Evolutionary conservation across 2,888 invertebrate species (phyloP), one percentile per base, ranked within the genome.

Genomic region (Cremastobaeus sp.): DNA sequence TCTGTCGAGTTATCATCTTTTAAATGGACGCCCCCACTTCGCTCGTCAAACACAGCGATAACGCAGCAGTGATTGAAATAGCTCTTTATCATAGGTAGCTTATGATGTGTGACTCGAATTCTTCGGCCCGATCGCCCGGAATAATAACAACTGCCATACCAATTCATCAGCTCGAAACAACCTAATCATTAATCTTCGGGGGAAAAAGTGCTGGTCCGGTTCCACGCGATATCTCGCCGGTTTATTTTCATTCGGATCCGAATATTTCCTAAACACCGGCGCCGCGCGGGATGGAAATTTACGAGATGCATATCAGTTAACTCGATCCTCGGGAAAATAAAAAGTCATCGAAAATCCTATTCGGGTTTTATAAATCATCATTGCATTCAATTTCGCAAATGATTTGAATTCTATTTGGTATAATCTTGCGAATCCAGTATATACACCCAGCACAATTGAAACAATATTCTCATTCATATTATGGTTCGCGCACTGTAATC

Each of bases 401-500:
- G 59, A 45, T 35, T 52, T 17, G 35, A 60, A 71, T 64, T 57
- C 71, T 57, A 57, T 71, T 71, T 57, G 43, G 41, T 50, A 64
- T 71, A 71, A 71, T 71, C 57, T 57, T 55, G 50, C 45, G 41
- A 52, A 64, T 62, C 50, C 57, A 52, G 57, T 52, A 37, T 52
- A 35, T 57, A n/a, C n/a, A 71, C 64, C 57, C 50, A 55, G 52
- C 57, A 71, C 71, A 71, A 71, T 71, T 71, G 64, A 71, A 71
- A 64, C 64, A 57, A 71, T 71, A 71, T 70, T 70, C 70, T 57
- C 70, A 50, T 70, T 70, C 64, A 50, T 70, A 72, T 72, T 54
- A 76, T 60, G 71, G 74, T 71, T 73, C 62, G 73, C 50, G 72
- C 76, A 76, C 76, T 76, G 77, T 73, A 78, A 76, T 77, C 76